These are phyloP conservation scores for Drosophila basisetae DNA, from an alignment of 2,888 invertebrate species.

Conservation along the genomic window DNA sequence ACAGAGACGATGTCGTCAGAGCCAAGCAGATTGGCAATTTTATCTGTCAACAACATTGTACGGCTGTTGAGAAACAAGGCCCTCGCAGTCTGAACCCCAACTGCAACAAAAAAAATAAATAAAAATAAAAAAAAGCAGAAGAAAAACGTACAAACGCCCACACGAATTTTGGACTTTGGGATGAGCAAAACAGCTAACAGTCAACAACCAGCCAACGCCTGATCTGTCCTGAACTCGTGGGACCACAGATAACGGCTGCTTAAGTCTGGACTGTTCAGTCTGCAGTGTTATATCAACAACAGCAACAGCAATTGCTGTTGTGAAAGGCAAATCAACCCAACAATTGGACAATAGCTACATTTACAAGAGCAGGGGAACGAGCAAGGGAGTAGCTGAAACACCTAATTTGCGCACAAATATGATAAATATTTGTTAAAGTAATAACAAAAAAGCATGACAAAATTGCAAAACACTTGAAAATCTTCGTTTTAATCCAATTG, in stretches of 20 bases:
- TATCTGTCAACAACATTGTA: constrained; percentile 80
- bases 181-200: not conserved
- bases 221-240: constrained; percentile 36
- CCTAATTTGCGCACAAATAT: not conserved
- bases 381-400: not conserved
- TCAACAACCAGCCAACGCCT: constrained; percentile 24
- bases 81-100: constrained; percentile 10
- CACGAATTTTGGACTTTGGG: constrained; percentile 44
- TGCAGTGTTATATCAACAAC: constrained; percentile 16
- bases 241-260: constrained; percentile 36
- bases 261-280: not conserved
- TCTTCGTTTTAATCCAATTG: not conserved
- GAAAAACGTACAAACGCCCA: constrained; percentile 57
- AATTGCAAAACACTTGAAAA: not conserved
- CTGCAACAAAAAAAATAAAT: not conserved
- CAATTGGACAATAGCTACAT: not conserved
- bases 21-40: constrained; percentile 73
- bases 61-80: constrained; percentile 56
- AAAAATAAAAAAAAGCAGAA: not conserved
- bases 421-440: not conserved
- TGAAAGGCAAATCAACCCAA: constrained; percentile 51
- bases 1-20: constrained; percentile 47
- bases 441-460: not conserved
- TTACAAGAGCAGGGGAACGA: not conserved
- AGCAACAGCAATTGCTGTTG: constrained; percentile 7